A percentile compares a stretch with the other conserved stretches of the same genome.
These are phyloP conservation scores for Pseudocheirus occidentalis DNA, from an alignment of 2,797 vertebrate species.

Conservation along the genomic window DNA sequence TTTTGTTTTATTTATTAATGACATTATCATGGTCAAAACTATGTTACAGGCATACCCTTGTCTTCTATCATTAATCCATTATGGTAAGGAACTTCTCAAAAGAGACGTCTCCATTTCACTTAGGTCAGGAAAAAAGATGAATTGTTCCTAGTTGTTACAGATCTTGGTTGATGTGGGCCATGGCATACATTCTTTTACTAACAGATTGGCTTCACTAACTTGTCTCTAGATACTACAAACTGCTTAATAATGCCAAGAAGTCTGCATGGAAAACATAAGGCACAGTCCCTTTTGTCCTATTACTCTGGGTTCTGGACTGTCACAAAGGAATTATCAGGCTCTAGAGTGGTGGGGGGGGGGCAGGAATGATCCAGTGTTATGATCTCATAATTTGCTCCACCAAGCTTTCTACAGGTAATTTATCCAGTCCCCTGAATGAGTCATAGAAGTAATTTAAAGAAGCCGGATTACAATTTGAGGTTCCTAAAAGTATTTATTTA, in stretches of 20 bases:
- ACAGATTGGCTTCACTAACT: neutral
- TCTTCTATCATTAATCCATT: neutral
- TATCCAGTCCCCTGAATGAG: neutral
- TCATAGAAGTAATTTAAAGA: neutral
- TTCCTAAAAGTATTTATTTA: conserved; percentile 16
- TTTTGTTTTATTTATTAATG: neutral
- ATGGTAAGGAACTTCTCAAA: neutral
- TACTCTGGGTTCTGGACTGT: too few species aligned
- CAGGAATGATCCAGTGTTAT: neutral
- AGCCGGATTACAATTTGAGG: neutral
- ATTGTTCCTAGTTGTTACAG: neutral
- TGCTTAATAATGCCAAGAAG: neutral
- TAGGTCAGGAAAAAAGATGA: neutral
- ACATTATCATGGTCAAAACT: neutral
- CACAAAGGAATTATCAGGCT: neutral
- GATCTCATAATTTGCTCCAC: neutral
- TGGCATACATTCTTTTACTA: neutral
- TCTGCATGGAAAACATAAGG: neutral
- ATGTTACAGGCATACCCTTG: neutral
- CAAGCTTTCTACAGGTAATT: neutral
- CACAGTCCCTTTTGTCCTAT: neutral
- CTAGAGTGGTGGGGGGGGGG: neutral
- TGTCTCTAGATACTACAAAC: neutral
- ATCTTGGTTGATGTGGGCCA: neutral
- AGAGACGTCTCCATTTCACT: neutral